Conservation (phyloP, 2,888 invertebrate genomes). For the Drosophila nigricruria region DNA sequence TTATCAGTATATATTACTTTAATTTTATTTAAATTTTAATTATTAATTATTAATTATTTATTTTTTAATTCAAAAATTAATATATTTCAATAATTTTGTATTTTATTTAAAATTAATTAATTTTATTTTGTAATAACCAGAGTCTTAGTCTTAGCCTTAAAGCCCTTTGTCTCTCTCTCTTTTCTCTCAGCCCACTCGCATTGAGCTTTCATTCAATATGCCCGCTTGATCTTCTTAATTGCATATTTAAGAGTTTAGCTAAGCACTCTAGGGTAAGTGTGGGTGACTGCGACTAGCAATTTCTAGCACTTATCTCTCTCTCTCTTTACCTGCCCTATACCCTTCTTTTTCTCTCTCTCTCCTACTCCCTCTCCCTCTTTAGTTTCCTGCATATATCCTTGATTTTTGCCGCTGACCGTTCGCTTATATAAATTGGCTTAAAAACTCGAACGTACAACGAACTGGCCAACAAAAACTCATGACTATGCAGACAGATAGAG, state of each 20-base stretch:
- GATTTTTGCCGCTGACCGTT: slow-evolving; percentile 21
- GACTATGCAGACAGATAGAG: slow-evolving; percentile 65
- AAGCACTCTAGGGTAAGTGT: slow-evolving; percentile 27
- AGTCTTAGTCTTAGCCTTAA: neutral
- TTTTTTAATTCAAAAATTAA: too few relatives aligned
- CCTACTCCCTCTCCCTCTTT: neutral
- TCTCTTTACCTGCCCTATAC: neutral
- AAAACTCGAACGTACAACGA: slow-evolving; percentile 65
- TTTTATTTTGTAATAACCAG: neutral
- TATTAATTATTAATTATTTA: too few relatives aligned
- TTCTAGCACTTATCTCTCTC: neutral
- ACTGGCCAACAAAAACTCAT: slow-evolving; percentile 70
- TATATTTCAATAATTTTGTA: too few relatives aligned
- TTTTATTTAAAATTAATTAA: neutral
- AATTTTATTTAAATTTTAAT: too few relatives aligned
- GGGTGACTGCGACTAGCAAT: slow-evolving; percentile 3
- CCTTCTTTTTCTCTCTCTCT: neutral
- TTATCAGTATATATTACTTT: too few relatives aligned
- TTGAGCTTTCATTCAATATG: neutral
- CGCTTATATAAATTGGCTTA: slow-evolving; percentile 75
- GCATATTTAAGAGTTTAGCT: slow-evolving; percentile 32
- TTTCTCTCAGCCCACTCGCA: neutral
- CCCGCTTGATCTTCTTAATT: slow-evolving; percentile 35
- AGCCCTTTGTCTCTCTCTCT: neutral
- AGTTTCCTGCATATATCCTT: slow-evolving; percentile 6